Base-by-base conservation (phyloP, 1,140 invertebrate genomes). In the Formica selysi region DNA sequence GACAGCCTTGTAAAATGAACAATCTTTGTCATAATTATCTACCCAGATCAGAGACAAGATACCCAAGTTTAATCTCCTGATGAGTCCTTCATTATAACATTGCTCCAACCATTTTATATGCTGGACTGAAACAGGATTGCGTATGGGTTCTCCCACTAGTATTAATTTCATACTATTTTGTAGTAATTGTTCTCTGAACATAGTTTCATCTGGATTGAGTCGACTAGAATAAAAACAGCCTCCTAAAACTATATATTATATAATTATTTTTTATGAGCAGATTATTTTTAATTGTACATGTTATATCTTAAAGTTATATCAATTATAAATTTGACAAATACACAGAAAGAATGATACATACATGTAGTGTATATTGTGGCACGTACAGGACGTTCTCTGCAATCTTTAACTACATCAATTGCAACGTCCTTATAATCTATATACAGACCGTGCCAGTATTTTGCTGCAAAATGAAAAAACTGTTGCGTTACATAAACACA, bases 21-120 rank as follows among this genome's bases (percentile, higher is more conserved):
- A 96, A 6, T 95, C 93, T 74, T 96, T 92, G 91, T 96, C 96
- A 89, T 96, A 96, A 89, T 98, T 96, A 87, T 97, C 96, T 2
- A 96, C 93, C 96, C 97, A 98, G 65, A 98, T 96, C 7, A 98
- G 89, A 7, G 98, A 98, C 83, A 97, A 94, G 19, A 98, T 92
- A 13, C 97, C 97, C 2, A 98, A 95, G 92, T 96, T 97, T 11
- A 96, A 91, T 62, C 96, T 95, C 41, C 97, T 95, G 2, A 98
- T 92, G 29, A 96, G 94, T 26, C 96, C 96, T 91, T 97, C 95
- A 91, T 98, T 97, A 36, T 96, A 96, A 91, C 96, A 96, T 73
- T 95, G 94, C 64, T 96, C 96, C 7, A 98, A 87, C 83, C 94
- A 95, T 64, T 96, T 93, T n/a, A 98, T 90, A 92, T 98, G 96